Base-by-base conservation (phyloP, 1,140 invertebrate genomes). In the Leptinotarsa undecemlineata region DNA sequence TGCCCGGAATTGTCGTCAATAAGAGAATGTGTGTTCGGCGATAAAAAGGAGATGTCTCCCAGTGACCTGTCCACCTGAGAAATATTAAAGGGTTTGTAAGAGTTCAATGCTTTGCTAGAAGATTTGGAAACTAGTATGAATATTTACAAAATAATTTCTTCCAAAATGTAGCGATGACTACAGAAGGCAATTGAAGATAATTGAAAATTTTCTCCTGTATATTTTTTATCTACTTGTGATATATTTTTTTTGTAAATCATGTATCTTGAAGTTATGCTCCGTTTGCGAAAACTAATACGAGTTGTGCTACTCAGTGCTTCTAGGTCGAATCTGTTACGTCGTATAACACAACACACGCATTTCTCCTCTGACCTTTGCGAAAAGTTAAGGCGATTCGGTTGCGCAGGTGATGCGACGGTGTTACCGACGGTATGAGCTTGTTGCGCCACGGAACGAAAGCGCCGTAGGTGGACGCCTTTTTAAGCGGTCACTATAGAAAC, bases 101-200 rank as follows among this genome's bases (percentile, higher is more conserved):
- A 78, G 19, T 78, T 81, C 26, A 77, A 78, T 23, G 57, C 70
- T 14, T 69, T 80, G 26, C 42, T 83, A 70, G 68, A 72, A 21
- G 81, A 82, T 78, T 77, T 83, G 33, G 80, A 81, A 63, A 73
- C 78, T n/a, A 83, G 76, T 74, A 77, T 80, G 20, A 33, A 48
- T 5, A 78, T 83, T 17, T 78, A 82, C 20, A 81, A 77, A 62
- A 76, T 76, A 61, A 79, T 82, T 68, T 74, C 74, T 23, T 68
- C 48, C 20, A 42, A 15, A 47, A 57, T 76, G 17, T 26, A 73
- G 11, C 48, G 73, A 15, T 66, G 13, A 60, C 47, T 74, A 14
- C 68, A 61, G 17, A 62, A 47, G 6, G 11, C 60, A 13, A 48
- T 72, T 48, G 13, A 26, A 63, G 71, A 72, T 21, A 23, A 64